Conservation (phyloP, 2,113 vertebrate genomes). For the Paradoxurus hermaphroditus region DNA sequence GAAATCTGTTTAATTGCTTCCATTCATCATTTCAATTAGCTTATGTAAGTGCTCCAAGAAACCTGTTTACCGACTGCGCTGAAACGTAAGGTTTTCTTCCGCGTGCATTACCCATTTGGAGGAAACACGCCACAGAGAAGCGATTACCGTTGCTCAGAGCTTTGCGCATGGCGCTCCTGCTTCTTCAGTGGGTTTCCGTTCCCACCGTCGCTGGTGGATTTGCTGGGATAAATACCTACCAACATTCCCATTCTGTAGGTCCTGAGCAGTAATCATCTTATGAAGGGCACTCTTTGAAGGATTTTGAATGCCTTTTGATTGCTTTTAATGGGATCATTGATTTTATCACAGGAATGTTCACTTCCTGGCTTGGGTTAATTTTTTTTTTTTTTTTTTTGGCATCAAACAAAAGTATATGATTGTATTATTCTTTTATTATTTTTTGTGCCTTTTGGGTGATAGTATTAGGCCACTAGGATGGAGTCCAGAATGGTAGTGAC, state of each 20-base stretch:
- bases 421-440: neutral
- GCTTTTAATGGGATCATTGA: neutral
- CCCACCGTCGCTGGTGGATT: neutral
- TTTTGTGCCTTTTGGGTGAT: neutral
- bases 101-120: neutral
- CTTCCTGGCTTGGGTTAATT: neutral
- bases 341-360: neutral
- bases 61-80: neutral
- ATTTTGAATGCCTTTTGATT: neutral
- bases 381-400: neutral
- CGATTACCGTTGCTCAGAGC: neutral
- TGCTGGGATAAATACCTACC: neutral
- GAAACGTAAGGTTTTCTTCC: neutral
- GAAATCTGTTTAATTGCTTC: neutral
- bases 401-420: neutral
- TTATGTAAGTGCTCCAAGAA: neutral
- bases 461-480: neutral
- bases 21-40: neutral
- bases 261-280: neutral
- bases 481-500: neutral
- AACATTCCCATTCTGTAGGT: neutral
- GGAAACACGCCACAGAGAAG: neutral
- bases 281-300: neutral
- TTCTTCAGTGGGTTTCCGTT: neutral
- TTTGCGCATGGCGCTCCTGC: rapidly evolving